phyloP scores from a whole-genome alignment of 2,797 vertebrate species.

The Lophotriccus pileatus region DNA sequence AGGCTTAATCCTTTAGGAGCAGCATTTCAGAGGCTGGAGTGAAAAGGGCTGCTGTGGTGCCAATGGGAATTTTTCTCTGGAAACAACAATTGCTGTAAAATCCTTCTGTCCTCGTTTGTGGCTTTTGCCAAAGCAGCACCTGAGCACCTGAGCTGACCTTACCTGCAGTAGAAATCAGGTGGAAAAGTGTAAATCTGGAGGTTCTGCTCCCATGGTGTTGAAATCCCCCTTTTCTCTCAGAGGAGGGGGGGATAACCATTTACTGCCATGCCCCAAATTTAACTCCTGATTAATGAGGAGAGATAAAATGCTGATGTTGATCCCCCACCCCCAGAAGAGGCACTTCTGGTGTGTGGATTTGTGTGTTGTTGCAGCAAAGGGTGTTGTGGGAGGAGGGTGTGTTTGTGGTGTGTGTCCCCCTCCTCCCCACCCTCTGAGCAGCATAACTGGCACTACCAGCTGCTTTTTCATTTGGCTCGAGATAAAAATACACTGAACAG shows the following conservation, averaged over 20 bases:
- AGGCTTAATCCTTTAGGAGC: background rate
- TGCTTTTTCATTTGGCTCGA: conserved; percentile 56
- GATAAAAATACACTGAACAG: conserved; percentile 65
- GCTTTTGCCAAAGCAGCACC: background rate
- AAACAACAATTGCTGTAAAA: background rate
- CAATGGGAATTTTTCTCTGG: background rate
- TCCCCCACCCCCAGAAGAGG: background rate
- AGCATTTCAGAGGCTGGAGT: background rate
- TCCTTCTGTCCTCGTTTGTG: background rate
- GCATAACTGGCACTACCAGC: conserved; percentile 68
- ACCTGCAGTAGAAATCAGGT: background rate
- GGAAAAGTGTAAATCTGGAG: background rate
- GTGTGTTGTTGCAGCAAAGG: background rate
- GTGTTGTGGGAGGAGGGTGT: background rate
- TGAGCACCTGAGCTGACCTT: background rate
- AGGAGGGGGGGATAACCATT: background rate
- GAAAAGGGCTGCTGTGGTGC: background rate
- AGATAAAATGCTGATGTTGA: background rate
- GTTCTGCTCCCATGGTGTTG: background rate
- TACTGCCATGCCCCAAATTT: background rate
- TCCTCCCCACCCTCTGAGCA: conserved; percentile 12
- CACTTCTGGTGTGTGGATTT: background rate
- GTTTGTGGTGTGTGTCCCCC: background rate
- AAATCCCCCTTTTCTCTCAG: background rate
- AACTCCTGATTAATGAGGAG: background rate